phyloP scores from a whole-genome alignment of 2,888 invertebrate genomes.

The Leucania comma region DNA sequence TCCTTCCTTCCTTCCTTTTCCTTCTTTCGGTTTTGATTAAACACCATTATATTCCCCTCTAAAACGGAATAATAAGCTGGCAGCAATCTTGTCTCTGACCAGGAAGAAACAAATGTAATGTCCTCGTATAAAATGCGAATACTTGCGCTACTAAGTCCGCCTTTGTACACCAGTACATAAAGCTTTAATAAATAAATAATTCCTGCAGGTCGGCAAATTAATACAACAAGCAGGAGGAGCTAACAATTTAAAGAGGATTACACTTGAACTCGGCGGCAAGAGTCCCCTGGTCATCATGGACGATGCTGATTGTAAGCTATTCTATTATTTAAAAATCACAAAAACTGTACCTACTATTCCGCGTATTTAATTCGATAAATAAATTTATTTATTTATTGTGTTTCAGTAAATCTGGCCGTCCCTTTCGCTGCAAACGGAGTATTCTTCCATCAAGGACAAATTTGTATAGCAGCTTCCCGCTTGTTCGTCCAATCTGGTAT shows the following conservation, averaged over 20 bases:
- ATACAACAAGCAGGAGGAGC: conserved; percentile 93
- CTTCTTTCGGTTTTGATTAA: too few relatives aligned
- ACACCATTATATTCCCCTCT: too few relatives aligned
- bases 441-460: conserved; percentile 68
- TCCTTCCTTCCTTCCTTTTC: too few relatives aligned
- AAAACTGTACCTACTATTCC: too few relatives aligned
- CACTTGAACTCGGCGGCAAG: conserved; percentile 97
- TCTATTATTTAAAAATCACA: background rate
- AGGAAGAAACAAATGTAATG: background rate
- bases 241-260: conserved; percentile 95
- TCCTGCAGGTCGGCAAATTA: conserved; percentile 87
- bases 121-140: background rate
- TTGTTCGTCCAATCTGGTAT: conserved; percentile 84
- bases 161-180: too few relatives aligned
- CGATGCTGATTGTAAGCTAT: conserved; percentile 93
- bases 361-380: background rate
- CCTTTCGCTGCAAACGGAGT: conserved; percentile 65
- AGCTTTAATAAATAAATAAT: too few relatives aligned
- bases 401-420: conserved; percentile 64
- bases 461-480: conserved; percentile 69
- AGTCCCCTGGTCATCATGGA: conserved; percentile 95
- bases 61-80: background rate
- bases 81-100: background rate
- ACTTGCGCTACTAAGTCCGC: background rate
- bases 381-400: background rate